These are phyloP conservation scores for Eublepharis macularius DNA, from an alignment of 2,113 vertebrate species.

Conservation along the genomic window DNA sequence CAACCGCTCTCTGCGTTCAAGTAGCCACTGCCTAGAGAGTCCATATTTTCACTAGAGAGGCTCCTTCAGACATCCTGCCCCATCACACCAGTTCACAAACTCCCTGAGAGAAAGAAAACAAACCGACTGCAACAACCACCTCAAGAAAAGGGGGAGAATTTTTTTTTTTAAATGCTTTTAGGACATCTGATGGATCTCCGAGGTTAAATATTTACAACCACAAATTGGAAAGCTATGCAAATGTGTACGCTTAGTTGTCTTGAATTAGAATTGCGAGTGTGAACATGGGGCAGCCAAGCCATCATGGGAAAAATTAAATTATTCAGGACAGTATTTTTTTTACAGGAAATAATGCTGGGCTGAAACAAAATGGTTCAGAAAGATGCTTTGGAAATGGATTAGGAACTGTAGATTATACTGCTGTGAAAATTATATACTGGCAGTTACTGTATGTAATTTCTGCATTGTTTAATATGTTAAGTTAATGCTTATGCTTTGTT, in stretches of 20 bases:
- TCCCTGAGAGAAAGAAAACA: neutral
- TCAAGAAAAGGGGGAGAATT: neutral
- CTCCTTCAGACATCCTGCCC: no score
- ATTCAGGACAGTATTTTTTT: no score
- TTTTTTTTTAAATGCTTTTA: no score
- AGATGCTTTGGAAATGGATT: no score
- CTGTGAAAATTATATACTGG: no score
- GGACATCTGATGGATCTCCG: neutral
- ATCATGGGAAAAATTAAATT: no score
- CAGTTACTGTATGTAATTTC: no score
- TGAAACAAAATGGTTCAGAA: no score
- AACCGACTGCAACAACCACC: neutral
- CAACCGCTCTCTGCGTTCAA: neutral
- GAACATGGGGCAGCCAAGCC: neutral
- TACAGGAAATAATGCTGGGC: no score
- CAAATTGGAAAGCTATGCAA: neutral
- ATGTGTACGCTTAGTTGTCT: neutral
- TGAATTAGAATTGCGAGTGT: neutral
- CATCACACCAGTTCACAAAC: neutral
- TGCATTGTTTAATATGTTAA: no score
- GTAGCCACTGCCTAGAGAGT: neutral
- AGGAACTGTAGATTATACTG: no score
- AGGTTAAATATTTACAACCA: neutral
- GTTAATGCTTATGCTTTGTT: no score
- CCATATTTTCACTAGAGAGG: neutral